A percentile compares a stretch with the other conserved stretches of the same genome.
Evolutionary conservation across 2,113 vertebrate genomes (phyloP).

Genomic region (Chiloscyllium plagiosum): DNA sequence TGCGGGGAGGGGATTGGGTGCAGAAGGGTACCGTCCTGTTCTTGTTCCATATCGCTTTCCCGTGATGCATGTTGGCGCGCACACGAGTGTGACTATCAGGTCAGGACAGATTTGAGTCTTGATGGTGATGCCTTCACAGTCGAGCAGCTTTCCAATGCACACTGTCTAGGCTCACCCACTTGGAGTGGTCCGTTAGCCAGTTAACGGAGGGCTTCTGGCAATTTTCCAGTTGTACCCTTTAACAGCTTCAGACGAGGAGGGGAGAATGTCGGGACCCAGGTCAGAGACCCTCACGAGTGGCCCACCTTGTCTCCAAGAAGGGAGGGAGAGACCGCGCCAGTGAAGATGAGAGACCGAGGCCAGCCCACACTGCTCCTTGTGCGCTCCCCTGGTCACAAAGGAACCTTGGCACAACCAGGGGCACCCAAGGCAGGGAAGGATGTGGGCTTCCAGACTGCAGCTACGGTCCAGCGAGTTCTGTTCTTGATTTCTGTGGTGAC

Average conservation of each 20-base stretch:
- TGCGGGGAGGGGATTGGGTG: too few species aligned
- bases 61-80: background rate
- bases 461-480: background rate
- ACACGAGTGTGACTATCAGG: background rate
- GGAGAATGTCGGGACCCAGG: background rate
- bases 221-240: background rate
- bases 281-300: background rate
- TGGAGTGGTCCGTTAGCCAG: background rate
- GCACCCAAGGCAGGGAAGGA: background rate
- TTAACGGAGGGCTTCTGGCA: background rate
- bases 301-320: background rate
- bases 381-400: background rate
- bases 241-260: background rate
- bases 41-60: background rate
- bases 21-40: background rate
- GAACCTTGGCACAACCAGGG: background rate
- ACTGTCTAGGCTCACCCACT: background rate
- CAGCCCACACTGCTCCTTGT: background rate
- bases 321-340: background rate
- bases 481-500: background rate
- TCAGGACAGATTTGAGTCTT: background rate
- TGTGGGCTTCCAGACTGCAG: background rate
- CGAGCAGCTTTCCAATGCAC: background rate
- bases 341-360: background rate
- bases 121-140: background rate